Conservation (phyloP, 2,113 vertebrate species). For the Oryzias woworae region DNA sequence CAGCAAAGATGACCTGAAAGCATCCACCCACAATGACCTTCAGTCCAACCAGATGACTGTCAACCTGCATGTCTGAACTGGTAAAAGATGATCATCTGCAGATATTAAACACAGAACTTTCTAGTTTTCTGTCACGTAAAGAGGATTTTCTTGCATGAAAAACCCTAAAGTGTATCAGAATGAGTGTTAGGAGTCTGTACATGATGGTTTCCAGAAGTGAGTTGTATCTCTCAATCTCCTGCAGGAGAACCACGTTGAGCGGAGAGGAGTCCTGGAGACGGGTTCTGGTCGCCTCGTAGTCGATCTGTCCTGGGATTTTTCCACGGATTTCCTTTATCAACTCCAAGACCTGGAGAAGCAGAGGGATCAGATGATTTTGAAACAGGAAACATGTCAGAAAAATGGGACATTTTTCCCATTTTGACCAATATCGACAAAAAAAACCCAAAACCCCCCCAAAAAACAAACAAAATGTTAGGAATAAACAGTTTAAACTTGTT, state of each 20-base stretch:
- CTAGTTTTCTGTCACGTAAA: too few relatives aligned
- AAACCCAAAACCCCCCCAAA: too few relatives aligned
- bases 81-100: too few relatives aligned
- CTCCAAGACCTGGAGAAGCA: conserved; percentile 80
- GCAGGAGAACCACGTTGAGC: conserved; percentile 85
- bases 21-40: conserved; percentile 8
- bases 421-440: too few relatives aligned
- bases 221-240: conserved; percentile 92
- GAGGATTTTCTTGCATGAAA: too few relatives aligned
- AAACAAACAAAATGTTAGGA: too few relatives aligned
- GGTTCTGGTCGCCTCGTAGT: conserved; percentile 77
- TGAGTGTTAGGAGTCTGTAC: conserved; percentile 43
- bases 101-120: too few relatives aligned
- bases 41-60: too few relatives aligned
- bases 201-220: conserved; percentile 80
- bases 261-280: conserved; percentile 81
- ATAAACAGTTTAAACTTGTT: background rate
- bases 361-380: background rate
- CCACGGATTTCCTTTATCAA: conserved; percentile 78
- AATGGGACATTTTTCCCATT: too few relatives aligned
- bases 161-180: too few relatives aligned
- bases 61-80: too few relatives aligned
- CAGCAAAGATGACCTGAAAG: conserved; percentile 77
- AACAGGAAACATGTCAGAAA: too few relatives aligned
- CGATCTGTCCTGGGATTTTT: conserved; percentile 80